Conservation (phyloP, 2,888 invertebrate genomes). For the Trichopoda pennipes region DNA sequence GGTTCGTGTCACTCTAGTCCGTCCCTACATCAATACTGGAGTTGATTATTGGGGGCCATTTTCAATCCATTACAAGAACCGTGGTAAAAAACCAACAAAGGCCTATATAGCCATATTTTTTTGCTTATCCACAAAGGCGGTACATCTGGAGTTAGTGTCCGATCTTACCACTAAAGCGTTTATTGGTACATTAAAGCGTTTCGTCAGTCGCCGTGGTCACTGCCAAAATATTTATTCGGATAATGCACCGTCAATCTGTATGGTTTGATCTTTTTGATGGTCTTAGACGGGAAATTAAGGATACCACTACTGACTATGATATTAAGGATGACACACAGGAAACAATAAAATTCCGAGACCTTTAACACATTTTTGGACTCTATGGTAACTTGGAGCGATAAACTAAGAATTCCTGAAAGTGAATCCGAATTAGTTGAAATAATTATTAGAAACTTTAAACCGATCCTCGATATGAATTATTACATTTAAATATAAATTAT, state of each 20-base stretch:
- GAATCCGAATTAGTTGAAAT: conserved; percentile 8
- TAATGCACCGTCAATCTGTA: no score
- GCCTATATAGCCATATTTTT: no score
- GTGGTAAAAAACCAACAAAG: no score
- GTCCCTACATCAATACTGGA: background rate
- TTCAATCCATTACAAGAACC: background rate
- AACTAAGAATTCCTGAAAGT: background rate
- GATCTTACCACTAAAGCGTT: no score
- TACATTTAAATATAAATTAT: conserved; percentile 6
- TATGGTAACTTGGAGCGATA: conserved; percentile 9
- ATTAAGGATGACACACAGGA: no score
- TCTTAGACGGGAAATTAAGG: no score
- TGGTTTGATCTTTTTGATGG: no score
- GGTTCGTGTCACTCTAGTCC: no score
- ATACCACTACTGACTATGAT: no score
- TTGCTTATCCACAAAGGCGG: no score
- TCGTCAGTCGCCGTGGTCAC: background rate
- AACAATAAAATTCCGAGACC: background rate
- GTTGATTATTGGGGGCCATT: background rate
- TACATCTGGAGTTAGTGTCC: no score
- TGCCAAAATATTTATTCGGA: background rate
- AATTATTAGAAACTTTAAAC: conserved; percentile 21
- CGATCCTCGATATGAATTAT: conserved; percentile 23
- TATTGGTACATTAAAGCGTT: background rate
- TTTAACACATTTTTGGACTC: background rate